Evolutionary conservation across 1,140 invertebrate genomes (phyloP), one percentile per base, ranked within the genome.

Genomic region (Heterodera schachtii): DNA sequence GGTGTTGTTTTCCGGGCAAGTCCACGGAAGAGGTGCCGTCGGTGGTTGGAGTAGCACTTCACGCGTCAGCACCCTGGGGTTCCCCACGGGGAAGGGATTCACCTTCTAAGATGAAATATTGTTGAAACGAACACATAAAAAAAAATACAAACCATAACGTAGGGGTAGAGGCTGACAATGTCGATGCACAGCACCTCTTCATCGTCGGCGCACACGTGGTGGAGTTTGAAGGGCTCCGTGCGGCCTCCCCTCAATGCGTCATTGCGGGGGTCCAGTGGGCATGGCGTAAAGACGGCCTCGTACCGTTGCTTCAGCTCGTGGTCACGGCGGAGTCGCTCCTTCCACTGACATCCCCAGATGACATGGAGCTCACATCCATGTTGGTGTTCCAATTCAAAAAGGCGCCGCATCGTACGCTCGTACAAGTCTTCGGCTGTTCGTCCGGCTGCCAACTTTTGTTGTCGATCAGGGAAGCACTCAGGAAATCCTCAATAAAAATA

Each of bases 371-470:
- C 57, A 13, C 0, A 78, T 3, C 76, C 76, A 13, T 31, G 9
- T 3, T 9, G 8, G 9, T 78, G n/a, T 13, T 78, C 57, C 7
- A 78, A 31, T 1, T 73, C 57, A 21, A 41, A 73, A 3, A 78
- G 3, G 2, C 76, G 69, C 3, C 70, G 57, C 47, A n/a, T n/a
- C n/a, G 76, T 78, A 0, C 21, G n/a, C 31, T 78, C 76, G 21
- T 4, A 73, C 16, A 78, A 41, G 21, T 78, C 57, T 1, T 78
- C 57, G 1, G 76, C 76, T 0, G 76, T 75, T 21, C 76, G 76
- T 0, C 76, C 76, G 3, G 21, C 76, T 0, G 57, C 57, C 0
- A 78, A 1, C 1, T 7, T 4, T 31, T 66, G 57, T 2, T 9
- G 7, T 0, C 76, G 76, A 4, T 47, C 11, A 0, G 76, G 76